Evolutionary conservation across 1,140 invertebrate genomes (phyloP), one percentile per base, ranked within the genome.

Genomic region (Leptinotarsa texana): DNA sequence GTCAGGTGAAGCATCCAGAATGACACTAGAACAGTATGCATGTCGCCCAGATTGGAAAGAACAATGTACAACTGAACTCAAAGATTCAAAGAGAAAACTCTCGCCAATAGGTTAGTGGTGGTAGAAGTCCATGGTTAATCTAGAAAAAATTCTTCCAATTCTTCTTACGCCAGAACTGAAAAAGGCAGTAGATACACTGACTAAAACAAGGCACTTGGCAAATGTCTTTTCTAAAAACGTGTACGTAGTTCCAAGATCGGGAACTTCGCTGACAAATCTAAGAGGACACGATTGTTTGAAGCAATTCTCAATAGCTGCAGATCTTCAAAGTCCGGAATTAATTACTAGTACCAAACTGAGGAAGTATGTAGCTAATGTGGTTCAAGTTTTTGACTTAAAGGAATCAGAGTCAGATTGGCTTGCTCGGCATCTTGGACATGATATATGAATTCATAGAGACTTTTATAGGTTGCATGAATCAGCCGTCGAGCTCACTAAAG

Each of bases 401-500:
- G 2, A 17, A 57, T 17, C 13, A 57, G 51, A 4, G 15, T 5
- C 51, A 1, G 51, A 13, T 57, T 72, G 21, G 71, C 71, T 72
- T 15, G 71, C 69, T 22, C 69, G 69, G 17, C 69, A 71, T 18
- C 69, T 71, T 17, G 69, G 69, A n/a, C 69, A 71, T 51, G 69
- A 71, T 61, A 61, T 71, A 13, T n/a, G 69, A 15, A 51, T 71
- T 17, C 51, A 71, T 27, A 21, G 49, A 57, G 0, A 73, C 68
- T 73, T 73, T 73, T 73, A 73, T 21, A 17, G 72, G 13, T 24
- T 73, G 33, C 72, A 73, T n/a, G 2, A 73, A 22, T 69, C 42
- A 18, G 63, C 63, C 13, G 63, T 73, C 18, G 72, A 73, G 18
- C 42, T 73, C 13, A 67, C 63, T 33, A 73, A 73, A 73, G 72